phyloP scores from a whole-genome alignment of 2,113 vertebrate species.

The Hymenochirus boettgeri region DNA sequence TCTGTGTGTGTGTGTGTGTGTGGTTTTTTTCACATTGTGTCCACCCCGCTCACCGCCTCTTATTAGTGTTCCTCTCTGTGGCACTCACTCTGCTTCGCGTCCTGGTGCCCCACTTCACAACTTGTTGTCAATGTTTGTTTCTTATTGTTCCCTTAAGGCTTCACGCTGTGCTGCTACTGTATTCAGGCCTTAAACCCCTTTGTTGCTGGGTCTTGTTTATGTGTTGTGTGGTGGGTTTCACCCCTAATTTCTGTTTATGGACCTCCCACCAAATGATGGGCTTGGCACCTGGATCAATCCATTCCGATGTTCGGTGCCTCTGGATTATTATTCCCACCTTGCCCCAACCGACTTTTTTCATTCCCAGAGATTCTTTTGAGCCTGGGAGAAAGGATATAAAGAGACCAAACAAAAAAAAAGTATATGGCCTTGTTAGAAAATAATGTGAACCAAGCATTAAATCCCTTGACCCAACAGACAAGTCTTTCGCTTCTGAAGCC shows the following conservation, averaged over 20 bases:
- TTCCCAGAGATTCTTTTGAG: slow-evolving; percentile 4
- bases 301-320: slow-evolving; percentile 31
- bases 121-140: too few species aligned
- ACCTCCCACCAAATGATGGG: background rate
- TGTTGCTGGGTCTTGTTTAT: background rate
- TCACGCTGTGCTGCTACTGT: background rate
- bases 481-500: slow-evolving; percentile 8
- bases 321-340: slow-evolving; percentile 36
- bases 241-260: slow-evolving; percentile 23
- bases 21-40: too few species aligned
- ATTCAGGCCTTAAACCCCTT: background rate
- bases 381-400: slow-evolving; percentile 26
- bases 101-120: background rate
- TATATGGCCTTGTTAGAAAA: background rate
- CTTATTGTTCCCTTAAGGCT: background rate
- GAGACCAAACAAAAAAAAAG: slow-evolving; percentile 6
- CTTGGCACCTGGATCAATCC: slow-evolving; percentile 4
- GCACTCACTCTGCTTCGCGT: too few species aligned
- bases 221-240: background rate
- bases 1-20: too few species aligned
- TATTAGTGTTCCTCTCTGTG: too few species aligned
- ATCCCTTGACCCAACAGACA: slow-evolving; percentile 12
- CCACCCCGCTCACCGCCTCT: too few species aligned
- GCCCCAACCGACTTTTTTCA: slow-evolving; percentile 13
- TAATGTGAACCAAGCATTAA: slow-evolving; percentile 16